Conservation (phyloP, 2,797 vertebrate genomes). For the Galaxias olidus region DNA sequence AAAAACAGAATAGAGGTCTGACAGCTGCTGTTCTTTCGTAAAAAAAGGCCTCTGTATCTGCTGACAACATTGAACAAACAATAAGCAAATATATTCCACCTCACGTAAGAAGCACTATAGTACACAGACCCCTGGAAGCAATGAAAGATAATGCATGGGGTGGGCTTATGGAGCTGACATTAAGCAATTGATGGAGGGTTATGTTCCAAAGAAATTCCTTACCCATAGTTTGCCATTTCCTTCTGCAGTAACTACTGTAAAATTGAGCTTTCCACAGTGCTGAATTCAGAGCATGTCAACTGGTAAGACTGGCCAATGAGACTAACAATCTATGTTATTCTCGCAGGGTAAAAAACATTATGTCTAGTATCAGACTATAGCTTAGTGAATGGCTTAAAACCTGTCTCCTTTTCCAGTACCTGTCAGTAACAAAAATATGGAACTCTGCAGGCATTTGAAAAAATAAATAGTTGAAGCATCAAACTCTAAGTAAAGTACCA, state of each 20-base stretch:
- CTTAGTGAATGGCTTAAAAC: constrained; percentile 36
- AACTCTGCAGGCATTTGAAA: constrained; percentile 33
- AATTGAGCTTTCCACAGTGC: constrained; percentile 57
- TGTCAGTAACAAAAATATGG: too few species aligned
- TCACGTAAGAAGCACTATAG: too few species aligned
- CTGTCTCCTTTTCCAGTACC: too few species aligned
- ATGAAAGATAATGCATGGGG: too few species aligned
- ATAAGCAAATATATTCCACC: constrained; percentile 1
- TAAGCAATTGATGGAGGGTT: too few species aligned
- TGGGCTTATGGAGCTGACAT: too few species aligned
- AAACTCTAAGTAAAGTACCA: constrained; percentile 40
- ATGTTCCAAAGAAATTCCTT: too few species aligned
- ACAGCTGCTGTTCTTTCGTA: neutral
- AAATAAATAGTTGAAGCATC: constrained; percentile 31
- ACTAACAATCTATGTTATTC: too few species aligned
- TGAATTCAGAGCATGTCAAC: constrained; percentile 28
- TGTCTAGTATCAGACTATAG: constrained; percentile 7
- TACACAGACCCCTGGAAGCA: too few species aligned
- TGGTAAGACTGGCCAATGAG: neutral
- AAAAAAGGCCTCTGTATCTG: neutral
- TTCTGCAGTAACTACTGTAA: neutral
- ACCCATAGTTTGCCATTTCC: neutral
- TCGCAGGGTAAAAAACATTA: too few species aligned
- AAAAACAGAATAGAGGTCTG: constrained; percentile 36
- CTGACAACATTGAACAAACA: constrained; percentile 13